Conservation (phyloP, 2,888 invertebrate species). For the Lysandra coridon region DNA sequence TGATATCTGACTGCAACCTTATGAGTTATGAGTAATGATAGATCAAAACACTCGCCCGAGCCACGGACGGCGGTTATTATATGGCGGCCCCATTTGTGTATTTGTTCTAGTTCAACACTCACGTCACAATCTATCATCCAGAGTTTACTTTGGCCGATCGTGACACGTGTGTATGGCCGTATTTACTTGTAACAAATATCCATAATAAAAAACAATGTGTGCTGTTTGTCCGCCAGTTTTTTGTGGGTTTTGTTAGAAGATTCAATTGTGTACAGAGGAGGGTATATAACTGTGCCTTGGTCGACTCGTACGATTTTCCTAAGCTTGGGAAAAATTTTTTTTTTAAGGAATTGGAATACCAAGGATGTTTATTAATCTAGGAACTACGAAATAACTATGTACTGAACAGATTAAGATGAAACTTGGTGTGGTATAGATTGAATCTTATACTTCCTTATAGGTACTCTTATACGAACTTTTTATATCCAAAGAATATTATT, state of each 20-base stretch:
- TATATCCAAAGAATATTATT: not conserved
- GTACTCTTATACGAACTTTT: no score
- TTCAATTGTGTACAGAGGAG: not conserved
- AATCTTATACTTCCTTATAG: no score
- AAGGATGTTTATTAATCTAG: not conserved
- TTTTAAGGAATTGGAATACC: not conserved
- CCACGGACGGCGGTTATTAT: not conserved
- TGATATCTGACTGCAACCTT: not conserved
- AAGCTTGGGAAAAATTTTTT: not conserved
- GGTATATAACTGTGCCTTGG: not conserved
- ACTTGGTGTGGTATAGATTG: not conserved
- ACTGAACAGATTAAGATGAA: not conserved
- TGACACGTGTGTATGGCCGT: slow-evolving; percentile 4
- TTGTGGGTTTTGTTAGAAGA: not conserved
- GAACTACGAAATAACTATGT: not conserved
- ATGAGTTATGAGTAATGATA: not conserved
- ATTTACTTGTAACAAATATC: not conserved
- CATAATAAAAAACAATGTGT: not conserved
- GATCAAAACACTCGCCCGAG: not conserved
- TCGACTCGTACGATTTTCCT: not conserved
- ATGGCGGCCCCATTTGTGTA: slow-evolving; percentile 6
- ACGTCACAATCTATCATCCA: slow-evolving; percentile 17
- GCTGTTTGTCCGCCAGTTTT: not conserved
- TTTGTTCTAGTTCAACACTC: slow-evolving; percentile 17
- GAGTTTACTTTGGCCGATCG: slow-evolving; percentile 10